Evolutionary conservation across 1,140 invertebrate genomes (phyloP).

Genomic region (Amyelois transitella): DNA sequence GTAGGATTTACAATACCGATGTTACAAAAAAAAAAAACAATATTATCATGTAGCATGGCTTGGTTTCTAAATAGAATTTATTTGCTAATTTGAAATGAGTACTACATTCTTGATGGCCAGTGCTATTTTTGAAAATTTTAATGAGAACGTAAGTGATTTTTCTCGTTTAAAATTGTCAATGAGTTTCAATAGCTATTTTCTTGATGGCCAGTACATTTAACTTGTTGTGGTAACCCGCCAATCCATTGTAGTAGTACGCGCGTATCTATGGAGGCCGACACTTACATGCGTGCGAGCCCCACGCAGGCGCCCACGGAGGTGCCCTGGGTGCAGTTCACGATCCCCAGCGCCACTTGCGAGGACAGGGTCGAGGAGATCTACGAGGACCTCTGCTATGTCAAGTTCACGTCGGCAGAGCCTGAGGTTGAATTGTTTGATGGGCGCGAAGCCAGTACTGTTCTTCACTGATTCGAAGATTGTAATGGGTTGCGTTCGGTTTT

Average conservation of each 20-base stretch:
- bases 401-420: constrained; percentile 78
- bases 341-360: constrained; percentile 74
- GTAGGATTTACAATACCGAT: too few relatives aligned
- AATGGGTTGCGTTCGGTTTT: too few relatives aligned
- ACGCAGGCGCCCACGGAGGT: constrained; percentile 45
- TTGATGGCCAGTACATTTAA: too few relatives aligned
- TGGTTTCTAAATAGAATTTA: too few relatives aligned
- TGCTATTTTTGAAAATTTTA: too few relatives aligned
- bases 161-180: too few relatives aligned
- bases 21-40: too few relatives aligned
- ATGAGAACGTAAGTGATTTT: too few relatives aligned
- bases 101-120: too few relatives aligned
- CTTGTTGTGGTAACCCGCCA: constrained; percentile 1
- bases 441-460: neutral
- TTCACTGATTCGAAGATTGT: neutral
- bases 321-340: constrained; percentile 79
- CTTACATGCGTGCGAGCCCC: constrained; percentile 28
- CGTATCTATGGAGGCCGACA: constrained; percentile 38
- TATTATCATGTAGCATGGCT: too few relatives aligned
- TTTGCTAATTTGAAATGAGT: too few relatives aligned
- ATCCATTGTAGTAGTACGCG: constrained; percentile 43
- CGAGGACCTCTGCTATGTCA: constrained; percentile 91
- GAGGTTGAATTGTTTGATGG: constrained; percentile 74
- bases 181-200: too few relatives aligned
- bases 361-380: constrained; percentile 89